Base-by-base conservation (phyloP, 2,797 vertebrate species). In the Melanogrammus aeglefinus region DNA sequence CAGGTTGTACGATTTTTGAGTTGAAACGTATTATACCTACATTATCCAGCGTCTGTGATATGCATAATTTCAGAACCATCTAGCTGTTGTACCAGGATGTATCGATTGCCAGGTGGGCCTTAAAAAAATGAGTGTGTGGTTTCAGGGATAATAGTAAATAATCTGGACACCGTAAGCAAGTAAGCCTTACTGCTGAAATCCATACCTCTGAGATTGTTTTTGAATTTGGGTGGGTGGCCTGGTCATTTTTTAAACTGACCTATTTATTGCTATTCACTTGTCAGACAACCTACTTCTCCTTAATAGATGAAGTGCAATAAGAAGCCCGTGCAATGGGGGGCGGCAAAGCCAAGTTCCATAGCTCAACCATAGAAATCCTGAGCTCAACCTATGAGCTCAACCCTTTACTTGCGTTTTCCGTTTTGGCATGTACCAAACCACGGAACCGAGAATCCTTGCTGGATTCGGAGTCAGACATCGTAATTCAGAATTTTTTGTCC, bases 391-490 rank as follows among this genome's bases (percentile, higher is more conserved):
- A 63, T 63, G 21, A 21, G 21, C 51, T 16, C 51, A 63, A 24
- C 63, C n/a, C 63, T 69, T 69, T 27, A 12, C 63, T 69, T 69
- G n/a, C n/a, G n/a, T 69, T 69, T 27, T 69, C 57, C 57, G 6
- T 7, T n/a, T 63, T n/a, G 0, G 69, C 38, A 35, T 21, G 70
- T 3, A 18, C 29, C 31, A 72, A 72, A 72, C 12, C 12, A 31
- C 63, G 92, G 88, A 83, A 5, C 12, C 33, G 76, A 3, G 76
- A 0, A 0, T 47, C 1, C 14, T 9, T 3, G n/a, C 69, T 24
- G 91, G 90, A 91, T 0, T 76, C 69, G 90, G 93, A 92, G 78
- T 84, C 75, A 12, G 73, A 16, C 73, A 79, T 80, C 75, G 16
- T 80, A 86, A 87, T 79, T 71, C 73, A 82, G 76, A 83, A 41